These are phyloP conservation scores for Gari tellinella DNA, from an alignment of 2,888 invertebrate genomes.

Conservation along the genomic window DNA sequence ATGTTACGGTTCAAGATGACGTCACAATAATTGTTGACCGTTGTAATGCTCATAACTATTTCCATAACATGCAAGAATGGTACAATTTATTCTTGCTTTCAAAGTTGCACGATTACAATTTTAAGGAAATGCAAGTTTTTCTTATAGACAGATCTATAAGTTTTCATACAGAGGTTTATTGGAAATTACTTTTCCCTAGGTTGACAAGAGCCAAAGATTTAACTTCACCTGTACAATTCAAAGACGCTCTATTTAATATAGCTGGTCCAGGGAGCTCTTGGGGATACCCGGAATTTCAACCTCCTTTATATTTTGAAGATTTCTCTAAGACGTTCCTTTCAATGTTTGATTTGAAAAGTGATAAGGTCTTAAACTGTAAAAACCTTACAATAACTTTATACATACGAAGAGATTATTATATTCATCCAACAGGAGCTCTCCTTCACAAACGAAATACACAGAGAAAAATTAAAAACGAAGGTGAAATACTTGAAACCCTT, in stretches of 20 bases:
- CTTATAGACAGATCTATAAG: conserved; percentile 38
- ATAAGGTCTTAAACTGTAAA: conserved; percentile 26
- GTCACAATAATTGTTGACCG: conserved; percentile 6
- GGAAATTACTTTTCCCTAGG: conserved; percentile 33
- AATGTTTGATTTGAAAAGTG: conserved; percentile 24
- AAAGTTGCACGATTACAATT: conserved; percentile 23
- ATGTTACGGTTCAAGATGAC: too few species aligned
- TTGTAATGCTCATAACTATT: conserved; percentile 55
- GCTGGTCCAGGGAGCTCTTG: conserved; percentile 50
- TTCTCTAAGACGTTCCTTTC: conserved; percentile 34
- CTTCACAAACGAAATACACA: conserved; percentile 36
- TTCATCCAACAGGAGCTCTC: conserved; percentile 29
- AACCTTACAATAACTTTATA: conserved; percentile 33
- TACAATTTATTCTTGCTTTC: conserved; percentile 47
- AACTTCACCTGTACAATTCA: conserved; percentile 9
- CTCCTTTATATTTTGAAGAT: conserved; percentile 42
- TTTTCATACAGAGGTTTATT: conserved; percentile 46
- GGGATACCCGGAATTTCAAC: conserved; percentile 31
- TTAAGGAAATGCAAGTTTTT: conserved; percentile 29
- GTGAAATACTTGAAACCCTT: conserved; percentile 26
- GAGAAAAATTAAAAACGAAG: conserved; percentile 54
- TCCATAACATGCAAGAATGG: conserved; percentile 56
- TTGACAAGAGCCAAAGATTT: conserved; percentile 26
- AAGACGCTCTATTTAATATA: conserved; percentile 46
- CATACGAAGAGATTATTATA: conserved; percentile 39